phyloP scores from a whole-genome alignment of 1,140 invertebrate genomes.

The Nomia melanderi region DNA sequence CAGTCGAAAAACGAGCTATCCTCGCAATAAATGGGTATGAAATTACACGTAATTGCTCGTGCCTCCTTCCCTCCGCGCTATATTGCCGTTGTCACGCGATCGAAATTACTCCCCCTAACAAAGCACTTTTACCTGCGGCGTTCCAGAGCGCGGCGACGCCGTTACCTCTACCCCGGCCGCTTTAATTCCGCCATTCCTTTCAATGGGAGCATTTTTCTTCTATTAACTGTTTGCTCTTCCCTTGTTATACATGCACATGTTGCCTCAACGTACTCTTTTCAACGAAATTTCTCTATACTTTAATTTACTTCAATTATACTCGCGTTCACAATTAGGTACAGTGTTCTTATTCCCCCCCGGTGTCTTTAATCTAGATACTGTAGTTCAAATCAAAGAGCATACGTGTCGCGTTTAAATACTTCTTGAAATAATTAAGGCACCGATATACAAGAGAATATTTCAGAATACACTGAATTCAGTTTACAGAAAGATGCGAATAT shows the following conservation, averaged over 20 bases:
- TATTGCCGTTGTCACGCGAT: constrained; percentile 74
- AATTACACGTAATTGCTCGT: constrained; percentile 75
- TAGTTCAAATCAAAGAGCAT: no score
- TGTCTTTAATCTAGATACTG: no score
- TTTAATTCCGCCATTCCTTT: constrained; percentile 38
- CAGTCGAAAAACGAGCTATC: constrained; percentile 66
- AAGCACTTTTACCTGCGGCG: constrained; percentile 73
- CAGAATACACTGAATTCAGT: no score
- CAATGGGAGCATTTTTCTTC: constrained; percentile 35
- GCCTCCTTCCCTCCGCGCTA: constrained; percentile 37
- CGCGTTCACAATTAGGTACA: no score
- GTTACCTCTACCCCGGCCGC: constrained; percentile 32
- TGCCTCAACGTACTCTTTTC: not conserved
- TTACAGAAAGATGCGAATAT: no score
- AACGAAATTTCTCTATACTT: no score
- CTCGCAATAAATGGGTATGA: constrained; percentile 73
- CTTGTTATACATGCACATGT: not conserved
- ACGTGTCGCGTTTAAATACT: no score
- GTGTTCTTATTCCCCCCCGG: no score
- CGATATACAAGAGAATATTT: no score
- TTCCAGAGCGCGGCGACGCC: constrained; percentile 49
- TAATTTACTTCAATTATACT: no score
- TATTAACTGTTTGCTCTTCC: constrained; percentile 9
- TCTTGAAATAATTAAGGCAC: no score
- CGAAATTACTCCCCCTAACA: constrained; percentile 73